phyloP scores from a whole-genome alignment of 2,888 invertebrate genomes.

The Sphinx pinastri region DNA sequence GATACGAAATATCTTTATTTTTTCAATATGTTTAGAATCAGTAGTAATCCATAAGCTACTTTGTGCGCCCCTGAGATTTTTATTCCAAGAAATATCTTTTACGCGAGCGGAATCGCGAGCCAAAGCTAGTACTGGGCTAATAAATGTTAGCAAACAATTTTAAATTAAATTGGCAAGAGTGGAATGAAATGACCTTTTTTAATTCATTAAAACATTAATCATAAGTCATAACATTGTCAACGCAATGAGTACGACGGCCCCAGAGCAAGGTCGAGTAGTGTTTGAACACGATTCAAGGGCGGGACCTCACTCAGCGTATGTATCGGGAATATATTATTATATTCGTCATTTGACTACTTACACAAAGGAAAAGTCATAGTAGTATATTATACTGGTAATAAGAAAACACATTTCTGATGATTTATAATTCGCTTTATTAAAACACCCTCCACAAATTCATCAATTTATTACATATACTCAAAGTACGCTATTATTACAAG shows the following conservation, averaged over 20 bases:
- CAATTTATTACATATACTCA: conserved; percentile 72
- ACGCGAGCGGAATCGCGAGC: too few species aligned
- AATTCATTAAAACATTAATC: background rate
- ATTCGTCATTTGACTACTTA: background rate
- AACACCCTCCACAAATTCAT: conserved; percentile 77
- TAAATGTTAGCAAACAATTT: too few species aligned
- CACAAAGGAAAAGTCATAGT: background rate
- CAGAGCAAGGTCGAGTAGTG: conserved; percentile 39
- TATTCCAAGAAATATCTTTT: too few species aligned
- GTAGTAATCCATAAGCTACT: too few species aligned
- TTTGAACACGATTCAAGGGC: conserved; percentile 43
- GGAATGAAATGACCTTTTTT: background rate
- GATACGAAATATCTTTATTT: too few species aligned
- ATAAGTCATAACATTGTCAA: conserved; percentile 21
- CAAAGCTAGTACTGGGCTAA: too few species aligned
- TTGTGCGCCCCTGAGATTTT: too few species aligned
- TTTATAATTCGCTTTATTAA: conserved; percentile 79
- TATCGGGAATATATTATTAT: background rate
- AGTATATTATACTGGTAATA: background rate
- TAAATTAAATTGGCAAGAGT: background rate
- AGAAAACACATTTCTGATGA: conserved; percentile 30
- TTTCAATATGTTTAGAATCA: too few species aligned
- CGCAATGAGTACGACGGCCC: conserved; percentile 47
- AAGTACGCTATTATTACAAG: conserved; percentile 65
- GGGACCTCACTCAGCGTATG: background rate